These are phyloP conservation scores for Ethmia dodecea DNA, from an alignment of 2,888 invertebrate species.

Conservation along the genomic window DNA sequence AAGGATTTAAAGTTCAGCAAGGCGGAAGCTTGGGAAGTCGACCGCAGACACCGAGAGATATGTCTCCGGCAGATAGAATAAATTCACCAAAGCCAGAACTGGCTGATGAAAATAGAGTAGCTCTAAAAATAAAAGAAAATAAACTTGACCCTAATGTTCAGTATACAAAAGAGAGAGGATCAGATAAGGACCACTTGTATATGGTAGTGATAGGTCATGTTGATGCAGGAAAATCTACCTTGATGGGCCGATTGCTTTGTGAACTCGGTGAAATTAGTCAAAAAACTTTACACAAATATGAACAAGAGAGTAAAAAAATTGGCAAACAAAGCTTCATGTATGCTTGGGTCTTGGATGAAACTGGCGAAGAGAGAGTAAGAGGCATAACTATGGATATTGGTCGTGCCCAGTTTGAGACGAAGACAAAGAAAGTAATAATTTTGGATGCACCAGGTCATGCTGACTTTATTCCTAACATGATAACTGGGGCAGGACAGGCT, in stretches of 20 bases:
- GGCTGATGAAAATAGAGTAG: constrained; percentile 58
- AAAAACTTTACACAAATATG: constrained; percentile 95
- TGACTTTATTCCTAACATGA: constrained; percentile 99
- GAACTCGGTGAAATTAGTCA: constrained; percentile 92
- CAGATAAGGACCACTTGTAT: constrained; percentile 91
- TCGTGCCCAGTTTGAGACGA: constrained; percentile 93
- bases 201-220: constrained; percentile 98
- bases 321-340: constrained; percentile 99
- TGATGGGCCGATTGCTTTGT: constrained; percentile 97
- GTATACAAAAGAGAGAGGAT: constrained; percentile 85
- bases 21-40: constrained; percentile 38
- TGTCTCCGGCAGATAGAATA: constrained; percentile 82
- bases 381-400: constrained; percentile 99
- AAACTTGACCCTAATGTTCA: constrained; percentile 78
- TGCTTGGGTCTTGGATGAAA: constrained; percentile 99
- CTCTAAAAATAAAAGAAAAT: constrained; percentile 69
- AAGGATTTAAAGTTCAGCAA: constrained; percentile 77
- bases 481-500: constrained; percentile 98
- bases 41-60: constrained; percentile 79
- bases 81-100: constrained; percentile 57
- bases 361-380: constrained; percentile 96
- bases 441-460: constrained; percentile 99
- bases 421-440: constrained; percentile 87
- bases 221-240: constrained; percentile 96
- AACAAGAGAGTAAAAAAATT: constrained; percentile 96